Percentiles rank a stretch among this genome's conserved stretches.
Conservation (phyloP, 2,888 invertebrate genomes). For the Lamproptera curius region DNA sequence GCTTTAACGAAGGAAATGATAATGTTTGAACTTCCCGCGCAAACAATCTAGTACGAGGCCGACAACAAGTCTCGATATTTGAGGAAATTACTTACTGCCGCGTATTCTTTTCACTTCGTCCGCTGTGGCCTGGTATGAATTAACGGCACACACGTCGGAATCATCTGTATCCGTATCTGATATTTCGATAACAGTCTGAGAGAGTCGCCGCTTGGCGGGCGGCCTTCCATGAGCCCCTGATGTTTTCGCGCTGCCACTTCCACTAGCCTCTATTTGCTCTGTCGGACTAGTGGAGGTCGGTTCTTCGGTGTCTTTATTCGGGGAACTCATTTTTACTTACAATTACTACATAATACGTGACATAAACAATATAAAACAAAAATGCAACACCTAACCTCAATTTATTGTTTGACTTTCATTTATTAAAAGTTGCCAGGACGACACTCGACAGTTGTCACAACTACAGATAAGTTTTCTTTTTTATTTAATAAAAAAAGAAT, state of each 20-base stretch:
- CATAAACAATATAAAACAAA: slow-evolving; percentile 61
- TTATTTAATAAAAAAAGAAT: too few species aligned
- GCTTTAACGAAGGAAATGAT: too few species aligned
- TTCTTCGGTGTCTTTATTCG: slow-evolving; percentile 58
- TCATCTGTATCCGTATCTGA: slow-evolving; percentile 72
- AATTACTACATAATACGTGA: slow-evolving; percentile 66
- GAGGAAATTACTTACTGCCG: slow-evolving; percentile 46
- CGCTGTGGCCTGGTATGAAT: slow-evolving; percentile 68
- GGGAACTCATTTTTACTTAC: slow-evolving; percentile 60
- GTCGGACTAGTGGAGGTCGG: slow-evolving; percentile 48
- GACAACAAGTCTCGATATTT: slow-evolving; percentile 4
- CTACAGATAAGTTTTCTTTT: too few species aligned
- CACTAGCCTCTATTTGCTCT: slow-evolving; percentile 35
- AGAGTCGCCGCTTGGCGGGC: slow-evolving; percentile 65
- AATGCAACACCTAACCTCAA: slow-evolving; percentile 70
- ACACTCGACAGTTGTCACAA: too few species aligned
- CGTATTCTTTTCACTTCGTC: slow-evolving; percentile 73
- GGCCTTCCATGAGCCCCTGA: slow-evolving; percentile 35
- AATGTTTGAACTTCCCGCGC: slow-evolving; percentile 60
- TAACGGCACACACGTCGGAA: slow-evolving; percentile 73
- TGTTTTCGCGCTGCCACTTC: slow-evolving; percentile 35
- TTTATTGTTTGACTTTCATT: slow-evolving; percentile 53
- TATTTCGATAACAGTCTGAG: slow-evolving; percentile 62
- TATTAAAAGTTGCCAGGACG: slow-evolving; percentile 29
- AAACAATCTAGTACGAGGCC: slow-evolving; percentile 27